Evolutionary conservation across 1,140 invertebrate species (phyloP).

Genomic region (Portunus trituberculatus): DNA sequence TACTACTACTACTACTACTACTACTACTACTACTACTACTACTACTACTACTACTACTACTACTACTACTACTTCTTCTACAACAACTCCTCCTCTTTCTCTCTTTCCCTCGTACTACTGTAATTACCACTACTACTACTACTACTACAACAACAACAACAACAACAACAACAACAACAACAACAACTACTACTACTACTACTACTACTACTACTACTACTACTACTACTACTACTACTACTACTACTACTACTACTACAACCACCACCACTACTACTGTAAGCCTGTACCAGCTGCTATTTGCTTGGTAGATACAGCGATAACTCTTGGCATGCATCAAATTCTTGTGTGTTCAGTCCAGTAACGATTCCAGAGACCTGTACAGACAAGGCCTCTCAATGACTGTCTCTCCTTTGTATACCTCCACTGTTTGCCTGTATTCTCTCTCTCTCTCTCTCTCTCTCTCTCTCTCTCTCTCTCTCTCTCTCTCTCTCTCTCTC

Average conservation of each 20-base stretch:
- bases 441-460: constrained; percentile 46
- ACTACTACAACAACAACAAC: too few species aligned
- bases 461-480: constrained; percentile 55
- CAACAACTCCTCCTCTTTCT: not conserved
- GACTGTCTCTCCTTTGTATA: not conserved
- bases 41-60: not conserved
- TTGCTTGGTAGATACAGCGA: not conserved
- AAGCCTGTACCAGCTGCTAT: not conserved
- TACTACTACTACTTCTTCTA: not conserved
- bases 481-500: constrained; percentile 55
- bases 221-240: constrained; percentile 2
- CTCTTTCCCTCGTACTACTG: too few species aligned
- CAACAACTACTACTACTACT: not conserved
- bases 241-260: too few species aligned
- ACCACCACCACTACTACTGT: not conserved
- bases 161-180: not conserved
- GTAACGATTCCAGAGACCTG: too few species aligned
- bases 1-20: not conserved
- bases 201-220: not conserved
- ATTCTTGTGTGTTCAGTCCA: too few species aligned
- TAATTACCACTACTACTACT: too few species aligned
- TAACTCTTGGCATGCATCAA: too few species aligned
- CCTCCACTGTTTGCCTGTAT: not conserved
- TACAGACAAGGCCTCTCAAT: too few species aligned
- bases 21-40: not conserved